Evolutionary conservation across 1,140 invertebrate species (phyloP).

Genomic region (Pogonus chalceus): DNA sequence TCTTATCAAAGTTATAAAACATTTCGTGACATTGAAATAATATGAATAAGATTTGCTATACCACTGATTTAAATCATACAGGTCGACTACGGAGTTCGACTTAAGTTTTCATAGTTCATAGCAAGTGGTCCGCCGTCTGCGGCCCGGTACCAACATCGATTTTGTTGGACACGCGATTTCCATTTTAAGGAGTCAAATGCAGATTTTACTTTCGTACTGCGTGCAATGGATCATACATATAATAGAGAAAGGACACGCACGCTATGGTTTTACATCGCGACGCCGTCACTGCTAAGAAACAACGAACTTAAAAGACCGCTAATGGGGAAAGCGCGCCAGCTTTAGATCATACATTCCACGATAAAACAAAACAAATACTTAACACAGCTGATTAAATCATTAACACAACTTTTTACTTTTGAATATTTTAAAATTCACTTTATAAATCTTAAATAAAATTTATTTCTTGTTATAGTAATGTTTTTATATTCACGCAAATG

Average conservation of each 20-base stretch:
- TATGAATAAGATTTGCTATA: slow-evolving; percentile 2
- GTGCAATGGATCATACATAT: slow-evolving; percentile 16
- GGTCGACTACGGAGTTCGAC: no score
- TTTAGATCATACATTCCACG: not conserved
- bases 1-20: not conserved
- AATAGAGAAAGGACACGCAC: slow-evolving; percentile 22
- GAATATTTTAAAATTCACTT: no score
- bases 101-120: no score
- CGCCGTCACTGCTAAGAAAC: no score
- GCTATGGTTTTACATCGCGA: slow-evolving; percentile 15
- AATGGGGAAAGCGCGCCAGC: not conserved
- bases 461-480: no score
- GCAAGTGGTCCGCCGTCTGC: not conserved
- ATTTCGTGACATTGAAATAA: slow-evolving; percentile 6
- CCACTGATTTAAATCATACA: slow-evolving; percentile 3
- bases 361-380: no score
- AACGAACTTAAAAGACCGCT: slow-evolving; percentile 7
- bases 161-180: slow-evolving; percentile 19
- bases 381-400: no score
- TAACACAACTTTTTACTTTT: no score
- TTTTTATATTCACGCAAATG: no score
- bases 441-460: no score
- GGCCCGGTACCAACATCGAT: not conserved
- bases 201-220: slow-evolving; percentile 25
- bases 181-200: slow-evolving; percentile 19